Percentiles rank a stretch among this genome's conserved stretches.
phyloP scores from a whole-genome alignment of 1,140 invertebrate genomes.

The Drosophila rufa region DNA sequence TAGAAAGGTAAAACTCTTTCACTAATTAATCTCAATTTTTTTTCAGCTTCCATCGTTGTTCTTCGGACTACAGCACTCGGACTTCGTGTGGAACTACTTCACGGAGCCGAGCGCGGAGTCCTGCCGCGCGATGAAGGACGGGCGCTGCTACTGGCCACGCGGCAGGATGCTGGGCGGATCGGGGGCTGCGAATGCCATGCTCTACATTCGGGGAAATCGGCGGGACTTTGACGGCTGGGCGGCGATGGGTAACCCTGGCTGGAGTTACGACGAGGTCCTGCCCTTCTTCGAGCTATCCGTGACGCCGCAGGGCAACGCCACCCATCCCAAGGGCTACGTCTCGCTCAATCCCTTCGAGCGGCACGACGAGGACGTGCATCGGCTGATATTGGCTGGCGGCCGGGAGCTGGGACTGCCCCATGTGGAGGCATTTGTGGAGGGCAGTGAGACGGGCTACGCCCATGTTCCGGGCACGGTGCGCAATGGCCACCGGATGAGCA shows the following conservation, averaged over 20 bases:
- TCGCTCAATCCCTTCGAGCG: slow-evolving; percentile 58
- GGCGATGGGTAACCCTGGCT: slow-evolving; percentile 84
- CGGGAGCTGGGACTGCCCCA: slow-evolving; percentile 48
- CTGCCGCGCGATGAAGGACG: slow-evolving; percentile 86
- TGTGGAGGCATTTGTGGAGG: slow-evolving; percentile 67
- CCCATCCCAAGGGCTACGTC: slow-evolving; percentile 59
- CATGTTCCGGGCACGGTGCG: slow-evolving; percentile 86
- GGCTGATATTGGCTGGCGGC: slow-evolving; percentile 40
- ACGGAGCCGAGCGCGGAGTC: slow-evolving; percentile 87
- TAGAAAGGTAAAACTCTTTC: too few species aligned
- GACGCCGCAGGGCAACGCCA: slow-evolving; percentile 77
- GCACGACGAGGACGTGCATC: slow-evolving; percentile 71
- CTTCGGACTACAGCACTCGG: slow-evolving; percentile 85
- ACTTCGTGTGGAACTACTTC: slow-evolving; percentile 89
- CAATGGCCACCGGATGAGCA: slow-evolving; percentile 88
- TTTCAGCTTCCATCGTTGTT: slow-evolving; percentile 86
- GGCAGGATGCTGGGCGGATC: slow-evolving; percentile 92
- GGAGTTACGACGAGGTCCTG: slow-evolving; percentile 73
- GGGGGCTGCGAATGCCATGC: slow-evolving; percentile 92
- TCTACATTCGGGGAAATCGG: slow-evolving; percentile 71
- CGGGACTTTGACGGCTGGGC: slow-evolving; percentile 88
- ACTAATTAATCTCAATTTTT: neutral
- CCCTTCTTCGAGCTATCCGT: slow-evolving; percentile 84
- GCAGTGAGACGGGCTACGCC: slow-evolving; percentile 86
- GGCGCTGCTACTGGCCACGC: slow-evolving; percentile 88